A percentile compares a stretch with the other conserved stretches of the same genome.
These are phyloP conservation scores for Elephantulus edwardii DNA, from an alignment of 2,113 vertebrate species.

Conservation along the genomic window DNA sequence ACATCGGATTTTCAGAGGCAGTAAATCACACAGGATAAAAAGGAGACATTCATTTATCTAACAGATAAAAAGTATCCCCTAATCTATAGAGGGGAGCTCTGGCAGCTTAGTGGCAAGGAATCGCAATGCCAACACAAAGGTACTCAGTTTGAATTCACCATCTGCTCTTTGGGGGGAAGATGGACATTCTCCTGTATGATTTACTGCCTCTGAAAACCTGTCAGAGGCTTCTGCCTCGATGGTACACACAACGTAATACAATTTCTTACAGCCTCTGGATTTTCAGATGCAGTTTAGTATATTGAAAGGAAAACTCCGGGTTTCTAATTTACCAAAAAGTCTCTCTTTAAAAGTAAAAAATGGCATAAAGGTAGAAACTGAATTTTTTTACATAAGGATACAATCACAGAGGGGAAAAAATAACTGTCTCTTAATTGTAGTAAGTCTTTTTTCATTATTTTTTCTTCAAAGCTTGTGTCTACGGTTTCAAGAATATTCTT, in stretches of 20 bases:
- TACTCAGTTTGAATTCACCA: too few species aligned
- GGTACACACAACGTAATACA: too few species aligned
- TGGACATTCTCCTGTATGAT: too few species aligned
- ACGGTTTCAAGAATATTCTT: conserved; percentile 47
- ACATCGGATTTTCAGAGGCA: too few species aligned
- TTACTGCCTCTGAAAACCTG: too few species aligned
- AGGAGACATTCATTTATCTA: not conserved
- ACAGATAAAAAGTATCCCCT: not conserved
- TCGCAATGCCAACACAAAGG: too few species aligned
- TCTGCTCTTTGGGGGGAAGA: too few species aligned
- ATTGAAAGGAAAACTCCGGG: not conserved
- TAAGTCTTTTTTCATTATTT: too few species aligned
- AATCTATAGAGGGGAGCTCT: not conserved
- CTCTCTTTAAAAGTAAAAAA: conserved; percentile 50
- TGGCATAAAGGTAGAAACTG: conserved; percentile 26
- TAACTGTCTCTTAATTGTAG: too few species aligned
- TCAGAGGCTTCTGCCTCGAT: too few species aligned
- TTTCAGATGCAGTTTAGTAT: not conserved
- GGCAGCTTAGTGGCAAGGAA: too few species aligned
- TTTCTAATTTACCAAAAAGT: conserved; percentile 50
- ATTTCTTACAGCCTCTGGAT: conserved; percentile 31
- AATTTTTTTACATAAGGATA: conserved; percentile 35
- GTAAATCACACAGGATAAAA: too few species aligned
- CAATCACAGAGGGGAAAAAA: not conserved
- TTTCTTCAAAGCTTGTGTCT: not conserved